These are phyloP conservation scores for Eospalax fontanierii DNA, from an alignment of 2,797 vertebrate species.

Conservation along the genomic window DNA sequence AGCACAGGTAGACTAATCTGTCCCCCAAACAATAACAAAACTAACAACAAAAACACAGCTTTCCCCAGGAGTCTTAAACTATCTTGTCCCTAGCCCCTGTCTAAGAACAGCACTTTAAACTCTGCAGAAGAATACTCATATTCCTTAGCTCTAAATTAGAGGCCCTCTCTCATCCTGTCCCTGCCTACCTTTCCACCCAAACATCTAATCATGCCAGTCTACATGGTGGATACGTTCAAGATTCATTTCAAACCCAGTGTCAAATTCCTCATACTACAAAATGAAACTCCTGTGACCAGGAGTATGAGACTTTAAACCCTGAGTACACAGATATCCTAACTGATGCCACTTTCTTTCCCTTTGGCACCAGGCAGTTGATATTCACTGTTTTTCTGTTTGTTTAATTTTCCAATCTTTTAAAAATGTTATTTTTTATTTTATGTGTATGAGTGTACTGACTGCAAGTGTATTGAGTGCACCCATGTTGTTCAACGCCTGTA, in stretches of 20 bases:
- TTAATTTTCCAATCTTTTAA: no score
- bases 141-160: neutral
- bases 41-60: neutral
- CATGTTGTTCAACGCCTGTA: no score
- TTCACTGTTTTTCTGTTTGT: no score
- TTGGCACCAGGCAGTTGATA: neutral
- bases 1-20: neutral
- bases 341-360: neutral
- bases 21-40: neutral
- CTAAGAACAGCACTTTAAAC: neutral
- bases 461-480: no score
- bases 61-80: neutral
- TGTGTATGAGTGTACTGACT: no score
- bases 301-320: neutral
- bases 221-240: no score
- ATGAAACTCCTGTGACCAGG: neutral
- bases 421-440: no score
- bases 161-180: neutral
- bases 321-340: neutral
- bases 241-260: conserved; percentile 13
- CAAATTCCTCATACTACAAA: neutral
- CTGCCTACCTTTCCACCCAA: neutral
- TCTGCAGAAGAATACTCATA: neutral
- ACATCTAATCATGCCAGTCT: neutral
- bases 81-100: neutral